Evolutionary conservation across 2,888 invertebrate genomes (phyloP).

Genomic region (Hypolimnas misippus): DNA sequence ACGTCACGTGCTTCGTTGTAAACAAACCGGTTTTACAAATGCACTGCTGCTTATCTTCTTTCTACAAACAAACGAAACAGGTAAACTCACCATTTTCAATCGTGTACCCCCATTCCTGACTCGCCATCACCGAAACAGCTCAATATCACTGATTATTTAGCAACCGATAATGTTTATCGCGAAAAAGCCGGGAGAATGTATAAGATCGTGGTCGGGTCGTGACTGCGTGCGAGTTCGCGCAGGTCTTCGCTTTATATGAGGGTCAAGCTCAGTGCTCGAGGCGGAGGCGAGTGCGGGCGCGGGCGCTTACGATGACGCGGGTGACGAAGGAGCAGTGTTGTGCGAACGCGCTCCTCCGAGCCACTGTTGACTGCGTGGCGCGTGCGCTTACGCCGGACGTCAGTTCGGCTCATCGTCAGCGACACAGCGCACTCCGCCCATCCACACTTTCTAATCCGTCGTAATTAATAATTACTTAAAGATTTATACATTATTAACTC

Average conservation of each 20-base stretch:
- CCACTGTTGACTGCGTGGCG: slow-evolving; percentile 59
- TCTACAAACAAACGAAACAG: slow-evolving; percentile 42
- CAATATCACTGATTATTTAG: slow-evolving; percentile 43
- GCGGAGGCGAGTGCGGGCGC: slow-evolving; percentile 50
- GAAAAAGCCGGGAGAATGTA: slow-evolving; percentile 65
- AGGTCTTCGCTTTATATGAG: slow-evolving; percentile 69
- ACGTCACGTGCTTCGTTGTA: slow-evolving; percentile 77
- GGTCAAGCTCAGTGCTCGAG: slow-evolving; percentile 49
- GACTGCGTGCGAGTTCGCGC: slow-evolving; percentile 75
- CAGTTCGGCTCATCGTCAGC: slow-evolving; percentile 46
- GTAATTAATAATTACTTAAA: slow-evolving; percentile 50
- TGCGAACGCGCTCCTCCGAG: slow-evolving; percentile 57
- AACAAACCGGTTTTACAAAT: slow-evolving; percentile 76
- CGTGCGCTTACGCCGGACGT: slow-evolving; percentile 48
- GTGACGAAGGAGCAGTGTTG: slow-evolving; percentile 38
- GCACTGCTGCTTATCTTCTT: slow-evolving; percentile 47
- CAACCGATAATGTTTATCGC: slow-evolving; percentile 49
- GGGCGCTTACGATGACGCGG: slow-evolving; percentile 48
- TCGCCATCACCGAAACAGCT: slow-evolving; percentile 61
- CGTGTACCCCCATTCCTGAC: slow-evolving; percentile 85
- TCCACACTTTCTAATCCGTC: slow-evolving; percentile 60
- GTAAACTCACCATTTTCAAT: slow-evolving; percentile 83
- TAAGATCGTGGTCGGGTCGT: slow-evolving; percentile 70
- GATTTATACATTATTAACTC: slow-evolving; percentile 55
- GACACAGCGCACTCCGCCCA: slow-evolving; percentile 44